Base-by-base conservation (phyloP, 1,140 invertebrate species). In the Drosophila nasuta region DNA sequence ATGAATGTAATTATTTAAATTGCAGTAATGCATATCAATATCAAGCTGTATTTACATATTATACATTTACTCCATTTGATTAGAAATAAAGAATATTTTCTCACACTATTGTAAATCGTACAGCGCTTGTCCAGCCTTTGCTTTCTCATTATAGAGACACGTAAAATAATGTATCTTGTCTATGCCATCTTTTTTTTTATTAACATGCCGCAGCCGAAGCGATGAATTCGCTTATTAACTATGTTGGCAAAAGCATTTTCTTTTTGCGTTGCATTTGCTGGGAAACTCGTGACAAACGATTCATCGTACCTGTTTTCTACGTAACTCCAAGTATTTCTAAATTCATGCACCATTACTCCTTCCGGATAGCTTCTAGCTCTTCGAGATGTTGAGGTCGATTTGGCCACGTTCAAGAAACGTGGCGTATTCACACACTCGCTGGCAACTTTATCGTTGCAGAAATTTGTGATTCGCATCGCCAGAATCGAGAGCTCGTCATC, bases 381-480 rank as follows among this genome's bases (percentile, higher is more conserved):
- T 38, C 35, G 10, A 6, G 35, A 7, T 6, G 35, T 10, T 38
- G 6, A 10, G 35, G 1, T 7, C 35, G 10, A 7, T 38, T 10
- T 6, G 35, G 35, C 11, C 28, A 56, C 52, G 10, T 56, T 56
- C 3, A 38, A 28, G 17, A 10, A 56, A 3, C 33, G 52, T 4
- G 52, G 30, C 2, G 30, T 35, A 7, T 56, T 56, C 52, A 35
- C 52, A 56, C 52, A 56, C 30, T 56, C 4, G 6, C 5, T 35
- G n/a, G 33, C 5, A 5, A 1, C 3, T 10, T 56, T 13, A 20
- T 48, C 6, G 52, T 56, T 28, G 25, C 52, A 56, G 25, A 25
- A 43, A 13, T 56, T 56, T 25, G 49, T 52, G 11, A 33, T 6
- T 13, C 49, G 25, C 49, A 52, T 52, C 1, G 49, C 49, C 49